A percentile compares a stretch with the other conserved stretches of the same genome.
phyloP scores from a whole-genome alignment of 2,797 vertebrate species.

The Toxotes lorentzi region DNA sequence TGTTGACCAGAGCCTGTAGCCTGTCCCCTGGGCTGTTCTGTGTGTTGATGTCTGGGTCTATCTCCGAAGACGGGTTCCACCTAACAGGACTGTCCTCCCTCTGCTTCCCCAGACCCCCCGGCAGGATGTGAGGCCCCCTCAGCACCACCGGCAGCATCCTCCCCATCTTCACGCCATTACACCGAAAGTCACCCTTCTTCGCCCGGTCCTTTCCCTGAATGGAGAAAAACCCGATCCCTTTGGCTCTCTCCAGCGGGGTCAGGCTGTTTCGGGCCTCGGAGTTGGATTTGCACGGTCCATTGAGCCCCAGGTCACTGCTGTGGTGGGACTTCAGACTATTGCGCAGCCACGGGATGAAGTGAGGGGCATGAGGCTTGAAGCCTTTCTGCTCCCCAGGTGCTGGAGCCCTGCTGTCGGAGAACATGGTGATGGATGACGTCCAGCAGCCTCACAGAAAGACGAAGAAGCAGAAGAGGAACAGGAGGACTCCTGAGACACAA shows the following conservation, averaged over 20 bases:
- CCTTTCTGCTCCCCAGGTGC: slow-evolving; percentile 70
- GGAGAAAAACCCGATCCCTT: slow-evolving; percentile 75
- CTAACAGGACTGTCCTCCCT: slow-evolving; percentile 67
- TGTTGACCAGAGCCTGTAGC: slow-evolving; percentile 30
- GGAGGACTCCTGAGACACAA: slow-evolving; percentile 67
- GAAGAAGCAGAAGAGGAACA: slow-evolving; percentile 56
- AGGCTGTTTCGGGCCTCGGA: slow-evolving; percentile 64
- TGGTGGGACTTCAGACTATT: slow-evolving; percentile 79
- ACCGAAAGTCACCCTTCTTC: slow-evolving; percentile 69
- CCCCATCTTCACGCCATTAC: slow-evolving; percentile 72
- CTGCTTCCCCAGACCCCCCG: slow-evolving; percentile 68
- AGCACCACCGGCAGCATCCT: slow-evolving; percentile 77
- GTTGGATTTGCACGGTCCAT: slow-evolving; percentile 67
- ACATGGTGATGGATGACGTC: slow-evolving; percentile 79
- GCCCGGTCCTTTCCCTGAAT: slow-evolving; percentile 70
- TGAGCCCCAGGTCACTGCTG: slow-evolving; percentile 73
- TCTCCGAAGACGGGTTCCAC: slow-evolving; percentile 73
- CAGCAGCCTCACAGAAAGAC: slow-evolving; percentile 62
- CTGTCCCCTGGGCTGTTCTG: slow-evolving; percentile 30
- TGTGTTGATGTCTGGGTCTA: slow-evolving; percentile 33
- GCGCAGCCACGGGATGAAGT: slow-evolving; percentile 82
- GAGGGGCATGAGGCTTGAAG: slow-evolving; percentile 74
- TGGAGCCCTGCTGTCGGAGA: slow-evolving; percentile 80
- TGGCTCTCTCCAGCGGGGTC: slow-evolving; percentile 70
- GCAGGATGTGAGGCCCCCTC: slow-evolving; percentile 75